A percentile compares a stretch with the other conserved stretches of the same genome.
phyloP scores from a whole-genome alignment of 2,797 vertebrate genomes.

The Danio jaintianensis region DNA sequence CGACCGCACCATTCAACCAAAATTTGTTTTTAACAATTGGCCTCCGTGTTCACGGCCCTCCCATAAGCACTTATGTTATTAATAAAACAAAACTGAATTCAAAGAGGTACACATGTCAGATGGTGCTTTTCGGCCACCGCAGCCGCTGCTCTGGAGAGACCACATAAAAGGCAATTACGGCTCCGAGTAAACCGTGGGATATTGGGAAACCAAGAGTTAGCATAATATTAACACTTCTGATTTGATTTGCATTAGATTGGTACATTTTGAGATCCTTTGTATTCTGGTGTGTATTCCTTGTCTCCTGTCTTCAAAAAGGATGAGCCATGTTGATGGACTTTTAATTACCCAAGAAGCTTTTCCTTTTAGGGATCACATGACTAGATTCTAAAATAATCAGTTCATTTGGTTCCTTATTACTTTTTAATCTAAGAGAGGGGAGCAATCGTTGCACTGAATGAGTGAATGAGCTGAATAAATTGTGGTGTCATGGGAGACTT shows the following conservation, averaged over 20 bases:
- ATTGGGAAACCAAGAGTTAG: constrained; percentile 42
- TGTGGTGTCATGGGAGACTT: constrained; percentile 6
- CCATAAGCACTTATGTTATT: constrained; percentile 64
- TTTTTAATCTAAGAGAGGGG: constrained; percentile 34
- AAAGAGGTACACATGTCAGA: constrained; percentile 62
- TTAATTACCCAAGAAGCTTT: constrained; percentile 43
- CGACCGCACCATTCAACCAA: constrained; percentile 53
- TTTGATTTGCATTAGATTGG: constrained; percentile 44
- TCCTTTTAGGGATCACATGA: constrained; percentile 25
- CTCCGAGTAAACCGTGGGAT: constrained; percentile 23
- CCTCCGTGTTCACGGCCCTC: constrained; percentile 44
- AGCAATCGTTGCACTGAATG: constrained; percentile 28
- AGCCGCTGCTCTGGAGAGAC: constrained; percentile 53
- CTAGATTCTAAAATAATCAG: constrained; percentile 27
- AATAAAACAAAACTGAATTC: constrained; percentile 65
- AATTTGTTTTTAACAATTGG: constrained; percentile 62
- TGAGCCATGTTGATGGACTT: constrained; percentile 38
- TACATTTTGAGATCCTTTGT: constrained; percentile 23
- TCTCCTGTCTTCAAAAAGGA: constrained; percentile 30
- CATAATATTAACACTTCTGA: constrained; percentile 51
- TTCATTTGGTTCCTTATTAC: constrained; percentile 43
- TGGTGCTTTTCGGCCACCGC: constrained; percentile 43
- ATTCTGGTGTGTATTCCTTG: constrained; percentile 26
- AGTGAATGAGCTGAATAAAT: constrained; percentile 34
- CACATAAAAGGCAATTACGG: constrained; percentile 59